Percentiles rank a stretch among this genome's conserved stretches.
phyloP scores from a whole-genome alignment of 2,888 invertebrate genomes.

The Himalopsyche japonica region DNA sequence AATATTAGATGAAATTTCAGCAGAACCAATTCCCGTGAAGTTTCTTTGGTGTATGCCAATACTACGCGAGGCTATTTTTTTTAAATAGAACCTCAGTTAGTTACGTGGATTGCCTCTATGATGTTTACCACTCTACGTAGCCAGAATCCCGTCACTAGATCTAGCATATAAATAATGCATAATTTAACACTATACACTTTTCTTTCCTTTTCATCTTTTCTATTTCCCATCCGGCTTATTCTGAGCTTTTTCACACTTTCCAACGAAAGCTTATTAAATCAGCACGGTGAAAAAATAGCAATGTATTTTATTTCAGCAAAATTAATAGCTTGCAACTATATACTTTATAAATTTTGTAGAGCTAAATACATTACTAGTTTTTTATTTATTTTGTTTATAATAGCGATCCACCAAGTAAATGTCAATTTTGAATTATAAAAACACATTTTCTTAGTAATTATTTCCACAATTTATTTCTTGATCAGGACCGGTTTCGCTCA shows the following conservation, averaged over 20 bases:
- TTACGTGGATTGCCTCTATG: not conserved
- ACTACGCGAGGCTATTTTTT: not conserved
- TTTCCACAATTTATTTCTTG: too few species aligned
- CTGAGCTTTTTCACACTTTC: not conserved
- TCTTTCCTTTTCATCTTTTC: not conserved
- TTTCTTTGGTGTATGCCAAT: not conserved
- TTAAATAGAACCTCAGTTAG: not conserved
- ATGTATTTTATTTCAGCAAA: too few species aligned
- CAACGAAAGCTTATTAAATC: not conserved
- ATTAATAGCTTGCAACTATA: too few species aligned
- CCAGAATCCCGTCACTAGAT: not conserved
- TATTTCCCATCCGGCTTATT: not conserved
- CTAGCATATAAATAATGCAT: not conserved
- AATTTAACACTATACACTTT: not conserved
- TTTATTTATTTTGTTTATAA: too few species aligned
- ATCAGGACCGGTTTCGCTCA: not conserved
- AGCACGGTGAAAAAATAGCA: too few species aligned
- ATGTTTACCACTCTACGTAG: not conserved
- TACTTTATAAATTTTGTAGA: too few species aligned
- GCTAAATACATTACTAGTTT: too few species aligned
- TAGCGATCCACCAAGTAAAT: too few species aligned
- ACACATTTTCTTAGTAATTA: too few species aligned
- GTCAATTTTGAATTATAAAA: too few species aligned
- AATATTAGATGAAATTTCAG: not conserved
- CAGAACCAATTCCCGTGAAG: not conserved